phyloP scores from a whole-genome alignment of 2,888 invertebrate genomes.

The Sabatieria punctata region DNA sequence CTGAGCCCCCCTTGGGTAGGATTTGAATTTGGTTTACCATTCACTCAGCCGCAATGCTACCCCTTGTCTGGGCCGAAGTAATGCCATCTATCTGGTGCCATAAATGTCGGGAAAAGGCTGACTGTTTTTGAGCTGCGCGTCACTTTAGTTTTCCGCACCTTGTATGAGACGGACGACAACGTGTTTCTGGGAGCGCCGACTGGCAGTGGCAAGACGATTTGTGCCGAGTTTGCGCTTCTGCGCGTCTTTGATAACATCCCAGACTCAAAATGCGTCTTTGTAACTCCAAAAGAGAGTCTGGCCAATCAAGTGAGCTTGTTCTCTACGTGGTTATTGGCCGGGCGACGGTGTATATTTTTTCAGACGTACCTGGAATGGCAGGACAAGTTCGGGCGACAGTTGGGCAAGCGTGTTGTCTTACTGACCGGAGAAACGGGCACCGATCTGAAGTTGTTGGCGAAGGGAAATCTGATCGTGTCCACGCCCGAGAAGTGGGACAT shows the following conservation, averaged over 20 bases:
- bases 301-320: conserved; percentile 48
- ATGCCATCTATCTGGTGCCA: no score
- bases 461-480: conserved; percentile 80
- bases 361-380: conserved; percentile 67
- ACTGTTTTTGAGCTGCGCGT: no score
- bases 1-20: no score
- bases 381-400: conserved; percentile 53
- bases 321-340: background rate
- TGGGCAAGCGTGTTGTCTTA: conserved; percentile 62
- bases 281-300: conserved; percentile 72
- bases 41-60: no score
- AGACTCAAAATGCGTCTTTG: conserved; percentile 64
- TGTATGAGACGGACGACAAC: conserved; percentile 84
- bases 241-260: conserved; percentile 51
- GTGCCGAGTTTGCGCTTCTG: conserved; percentile 86
- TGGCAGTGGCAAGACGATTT: conserved; percentile 48
- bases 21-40: no score
- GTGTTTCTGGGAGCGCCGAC: conserved; percentile 57
- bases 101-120: no score
- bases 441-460: conserved; percentile 65
- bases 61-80: no score
- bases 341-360: conserved; percentile 1
- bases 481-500: conserved; percentile 99
- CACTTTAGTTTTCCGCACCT: conserved; percentile 77
- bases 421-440: conserved; percentile 93